phyloP scores from a whole-genome alignment of 1,140 invertebrate species.

The Drosophila cardini region DNA sequence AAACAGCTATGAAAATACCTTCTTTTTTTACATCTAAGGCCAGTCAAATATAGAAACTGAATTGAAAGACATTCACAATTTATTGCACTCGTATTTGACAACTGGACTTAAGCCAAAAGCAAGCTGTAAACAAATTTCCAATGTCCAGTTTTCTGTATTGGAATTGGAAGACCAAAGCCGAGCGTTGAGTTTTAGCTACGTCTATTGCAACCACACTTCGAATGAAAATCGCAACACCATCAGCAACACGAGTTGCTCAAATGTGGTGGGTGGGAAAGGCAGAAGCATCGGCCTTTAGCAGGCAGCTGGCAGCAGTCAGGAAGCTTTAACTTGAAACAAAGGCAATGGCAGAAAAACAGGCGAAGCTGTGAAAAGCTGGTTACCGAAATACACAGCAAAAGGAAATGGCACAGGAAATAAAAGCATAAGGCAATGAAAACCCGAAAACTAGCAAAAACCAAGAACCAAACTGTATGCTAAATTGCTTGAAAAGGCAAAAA shows the following conservation, averaged over 20 bases:
- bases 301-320: slow-evolving; percentile 1
- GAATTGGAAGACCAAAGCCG: background rate
- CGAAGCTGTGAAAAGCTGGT: slow-evolving; percentile 25
- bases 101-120: slow-evolving; percentile 48
- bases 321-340: slow-evolving; percentile 66
- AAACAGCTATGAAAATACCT: slow-evolving; percentile 63
- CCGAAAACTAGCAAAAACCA: slow-evolving; percentile 16
- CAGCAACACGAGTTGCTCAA: slow-evolving; percentile 1
- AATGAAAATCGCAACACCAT: slow-evolving; percentile 11
- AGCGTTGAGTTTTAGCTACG: slow-evolving; percentile 18
- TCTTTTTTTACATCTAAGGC: slow-evolving; percentile 56
- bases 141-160: background rate
- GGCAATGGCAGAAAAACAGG: slow-evolving; percentile 11
- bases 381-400: slow-evolving; percentile 38
- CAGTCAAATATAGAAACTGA: slow-evolving; percentile 45
- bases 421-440: slow-evolving; percentile 49
- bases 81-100: slow-evolving; percentile 73
- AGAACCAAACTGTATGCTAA: slow-evolving; percentile 53
- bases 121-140: slow-evolving; percentile 69
- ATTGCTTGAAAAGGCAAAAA: slow-evolving; percentile 63
- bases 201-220: slow-evolving; percentile 8
- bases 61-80: slow-evolving; percentile 60
- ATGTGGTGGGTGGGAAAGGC: slow-evolving; percentile 15
- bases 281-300: too few species aligned
- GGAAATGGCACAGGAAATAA: slow-evolving; percentile 65